A percentile compares a stretch with the other conserved stretches of the same genome.
These are phyloP conservation scores for Tricholaema leucomelas DNA, from an alignment of 2,113 vertebrate species.

Conservation along the genomic window DNA sequence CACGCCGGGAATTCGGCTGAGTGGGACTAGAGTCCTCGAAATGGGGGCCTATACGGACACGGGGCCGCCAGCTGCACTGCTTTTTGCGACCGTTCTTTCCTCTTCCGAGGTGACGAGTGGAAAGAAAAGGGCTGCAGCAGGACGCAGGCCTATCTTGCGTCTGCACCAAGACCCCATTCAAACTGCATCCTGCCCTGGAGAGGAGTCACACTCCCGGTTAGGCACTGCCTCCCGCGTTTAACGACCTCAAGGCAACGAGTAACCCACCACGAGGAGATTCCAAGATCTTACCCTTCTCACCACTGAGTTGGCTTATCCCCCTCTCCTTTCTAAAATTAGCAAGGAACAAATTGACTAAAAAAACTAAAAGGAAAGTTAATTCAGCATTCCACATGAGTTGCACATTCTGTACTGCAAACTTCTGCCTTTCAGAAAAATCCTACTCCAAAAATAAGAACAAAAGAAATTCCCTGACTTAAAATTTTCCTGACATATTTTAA, in stretches of 20 bases:
- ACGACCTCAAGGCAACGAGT: rapidly evolving
- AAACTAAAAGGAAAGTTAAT: too few relatives aligned
- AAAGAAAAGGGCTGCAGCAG: too few relatives aligned
- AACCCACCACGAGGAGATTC: background rate
- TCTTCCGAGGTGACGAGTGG: background rate
- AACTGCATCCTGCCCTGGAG: too few relatives aligned
- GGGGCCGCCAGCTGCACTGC: background rate
- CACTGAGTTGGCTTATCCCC: background rate
- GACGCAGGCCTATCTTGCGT: rapidly evolving
- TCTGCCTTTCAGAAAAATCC: background rate
- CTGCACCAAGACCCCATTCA: background rate
- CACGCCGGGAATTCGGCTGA: background rate
- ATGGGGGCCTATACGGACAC: background rate
- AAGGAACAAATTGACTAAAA: background rate
- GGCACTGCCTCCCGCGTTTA: rapidly evolving
- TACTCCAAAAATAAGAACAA: background rate
- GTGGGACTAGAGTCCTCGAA: rapidly evolving
- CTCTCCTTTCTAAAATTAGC: background rate
- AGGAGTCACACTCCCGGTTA: rapidly evolving
- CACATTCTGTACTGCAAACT: too few relatives aligned
- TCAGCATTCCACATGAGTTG: background rate
- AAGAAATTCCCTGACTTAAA: background rate
- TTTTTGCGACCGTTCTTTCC: background rate
- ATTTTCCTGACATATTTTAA: background rate
- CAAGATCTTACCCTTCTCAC: background rate